These are phyloP conservation scores for Tetrax tetrax DNA, from an alignment of 2,113 vertebrate species.

Conservation along the genomic window DNA sequence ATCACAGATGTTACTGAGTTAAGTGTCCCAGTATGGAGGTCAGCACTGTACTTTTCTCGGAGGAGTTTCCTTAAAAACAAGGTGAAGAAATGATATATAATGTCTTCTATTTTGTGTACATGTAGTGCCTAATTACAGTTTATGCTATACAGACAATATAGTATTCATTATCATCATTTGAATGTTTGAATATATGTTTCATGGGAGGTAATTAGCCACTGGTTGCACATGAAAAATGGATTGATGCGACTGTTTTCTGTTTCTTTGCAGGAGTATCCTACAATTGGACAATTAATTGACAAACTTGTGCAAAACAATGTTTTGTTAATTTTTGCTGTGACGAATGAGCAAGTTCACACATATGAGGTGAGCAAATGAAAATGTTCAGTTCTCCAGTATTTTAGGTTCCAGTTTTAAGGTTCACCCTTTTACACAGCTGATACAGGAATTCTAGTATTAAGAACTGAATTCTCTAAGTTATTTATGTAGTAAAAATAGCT, in stretches of 20 bases:
- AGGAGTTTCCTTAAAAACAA: background rate
- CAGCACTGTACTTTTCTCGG: background rate
- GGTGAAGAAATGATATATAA: fast-evolving
- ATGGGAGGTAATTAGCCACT: background rate
- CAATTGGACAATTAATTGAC: constrained; percentile 93
- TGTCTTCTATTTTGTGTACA: background rate
- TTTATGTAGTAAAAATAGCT: background rate
- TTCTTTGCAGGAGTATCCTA: constrained; percentile 91
- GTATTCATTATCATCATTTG: background rate
- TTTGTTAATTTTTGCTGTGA: constrained; percentile 95
- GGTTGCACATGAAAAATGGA: background rate
- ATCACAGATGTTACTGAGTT: background rate
- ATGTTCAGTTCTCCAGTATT: background rate
- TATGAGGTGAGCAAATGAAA: constrained; percentile 85
- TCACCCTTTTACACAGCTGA: background rate
- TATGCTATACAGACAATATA: background rate
- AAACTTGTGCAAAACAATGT: constrained; percentile 96
- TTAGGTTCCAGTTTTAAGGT: background rate
- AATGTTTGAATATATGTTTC: background rate
- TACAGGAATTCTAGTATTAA: background rate
- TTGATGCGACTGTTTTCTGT: background rate
- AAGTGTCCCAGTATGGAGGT: background rate
- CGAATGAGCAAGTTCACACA: constrained; percentile 79
- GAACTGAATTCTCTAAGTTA: background rate
- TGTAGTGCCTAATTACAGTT: background rate